Conservation (phyloP, 2,113 vertebrate species). For the Bothrops jararaca region DNA sequence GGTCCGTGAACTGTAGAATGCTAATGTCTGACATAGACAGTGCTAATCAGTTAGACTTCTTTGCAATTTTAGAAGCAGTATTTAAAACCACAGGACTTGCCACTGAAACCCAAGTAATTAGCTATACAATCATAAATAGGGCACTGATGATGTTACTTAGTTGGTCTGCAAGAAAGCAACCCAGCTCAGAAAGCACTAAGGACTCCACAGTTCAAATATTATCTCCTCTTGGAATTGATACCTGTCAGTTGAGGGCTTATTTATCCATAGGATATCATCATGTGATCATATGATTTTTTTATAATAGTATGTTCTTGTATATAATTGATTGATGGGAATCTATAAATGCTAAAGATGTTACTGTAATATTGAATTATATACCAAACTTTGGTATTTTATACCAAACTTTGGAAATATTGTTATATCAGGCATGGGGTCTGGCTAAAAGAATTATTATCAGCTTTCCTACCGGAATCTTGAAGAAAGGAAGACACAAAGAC, state of each 20-base stretch:
- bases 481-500: too few species aligned
- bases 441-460: neutral
- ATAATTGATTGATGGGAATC: neutral
- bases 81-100: neutral
- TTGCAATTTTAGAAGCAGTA: neutral
- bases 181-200: neutral
- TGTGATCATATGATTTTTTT: neutral
- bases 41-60: neutral
- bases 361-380: neutral
- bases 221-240: neutral
- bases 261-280: neutral
- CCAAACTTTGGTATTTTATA: neutral
- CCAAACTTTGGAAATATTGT: neutral
- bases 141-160: neutral
- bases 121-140: neutral
- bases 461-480: too few species aligned
- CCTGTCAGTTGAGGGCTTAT: neutral
- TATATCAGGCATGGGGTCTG: neutral
- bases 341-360: neutral
- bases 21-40: neutral
- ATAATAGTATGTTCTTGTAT: neutral
- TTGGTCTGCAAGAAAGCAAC: neutral
- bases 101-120: neutral
- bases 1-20: neutral
- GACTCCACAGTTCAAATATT: neutral